Percentiles rank a stretch among this genome's conserved stretches.
Conservation (phyloP, 1,140 invertebrate genomes). For the Hycleus cichorii region DNA sequence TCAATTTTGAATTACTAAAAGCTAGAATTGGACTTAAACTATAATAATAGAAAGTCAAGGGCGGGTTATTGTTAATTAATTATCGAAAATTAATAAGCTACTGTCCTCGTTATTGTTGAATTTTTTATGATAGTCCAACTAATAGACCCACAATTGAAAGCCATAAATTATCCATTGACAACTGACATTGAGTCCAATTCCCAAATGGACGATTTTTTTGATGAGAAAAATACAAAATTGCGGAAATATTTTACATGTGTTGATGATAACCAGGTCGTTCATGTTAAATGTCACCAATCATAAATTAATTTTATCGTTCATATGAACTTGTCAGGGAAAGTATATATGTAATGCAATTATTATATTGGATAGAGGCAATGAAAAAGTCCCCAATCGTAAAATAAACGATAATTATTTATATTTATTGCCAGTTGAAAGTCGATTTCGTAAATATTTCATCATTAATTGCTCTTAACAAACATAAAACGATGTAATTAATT, state of each 20-base stretch:
- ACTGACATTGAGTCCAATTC: too few species aligned
- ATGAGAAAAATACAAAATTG: constrained; percentile 6
- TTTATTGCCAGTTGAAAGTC: constrained; percentile 16
- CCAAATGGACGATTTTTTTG: too few species aligned
- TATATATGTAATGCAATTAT: constrained; percentile 13
- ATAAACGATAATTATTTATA: constrained; percentile 21
- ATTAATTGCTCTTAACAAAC: constrained; percentile 15
- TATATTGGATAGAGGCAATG: constrained; percentile 18
- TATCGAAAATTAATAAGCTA: too few species aligned
- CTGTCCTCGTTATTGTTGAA: too few species aligned
- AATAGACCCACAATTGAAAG: too few species aligned
- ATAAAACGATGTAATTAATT: constrained; percentile 13
- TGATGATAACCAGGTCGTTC: constrained; percentile 23
- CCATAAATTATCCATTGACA: too few species aligned
- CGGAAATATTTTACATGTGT: constrained; percentile 26
- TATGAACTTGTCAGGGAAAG: constrained; percentile 25
- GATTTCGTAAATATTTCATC: constrained; percentile 16
- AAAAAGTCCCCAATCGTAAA: constrained; percentile 18
- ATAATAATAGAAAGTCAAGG: too few species aligned
- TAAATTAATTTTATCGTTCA: constrained; percentile 28
- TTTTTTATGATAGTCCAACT: too few species aligned
- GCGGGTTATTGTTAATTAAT: too few species aligned
- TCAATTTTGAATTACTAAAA: too few species aligned
- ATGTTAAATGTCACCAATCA: constrained; percentile 23
- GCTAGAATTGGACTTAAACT: too few species aligned